Evolutionary conservation across 2,797 vertebrate genomes (phyloP), one percentile per base, ranked within the genome.

Genomic region (Vespertilio murinus): DNA sequence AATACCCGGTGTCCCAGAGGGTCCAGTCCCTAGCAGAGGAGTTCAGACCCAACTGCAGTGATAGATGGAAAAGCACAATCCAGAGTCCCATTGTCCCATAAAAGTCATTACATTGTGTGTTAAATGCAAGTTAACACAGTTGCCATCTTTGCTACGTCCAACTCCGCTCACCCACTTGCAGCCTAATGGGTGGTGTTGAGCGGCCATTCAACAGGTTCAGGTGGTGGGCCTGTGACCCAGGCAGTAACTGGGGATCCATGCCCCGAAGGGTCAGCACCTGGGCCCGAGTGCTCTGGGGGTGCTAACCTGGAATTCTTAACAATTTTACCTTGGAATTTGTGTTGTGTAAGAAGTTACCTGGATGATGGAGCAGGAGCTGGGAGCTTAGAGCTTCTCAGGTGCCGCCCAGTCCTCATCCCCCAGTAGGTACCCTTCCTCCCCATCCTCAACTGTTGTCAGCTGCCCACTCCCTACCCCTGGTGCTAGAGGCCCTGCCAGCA

Each of bases 371-470:
- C 9, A 22, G 12, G 28, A 0, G 0, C 74, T 52, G 54, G 12
- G 17, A 2, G 4, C 56, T 25, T n/a, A 12, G 11, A 77, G 16
- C 0, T 0, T 28, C 14, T n/a, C 38, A 17, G 16, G 12, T 38
- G 40, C 9, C 3, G 8, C 25, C 59, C 18, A 40, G 28, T n/a
- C 14, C 12, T 16, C 10, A 20, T 2, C 23, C n/a, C 10, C 7
- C 6, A 18, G 12, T 6, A 14, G 18, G 11, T 3, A 54, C 17
- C 9, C 13, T 38, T 28, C 14, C 14, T n/a, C 16, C 20, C 33
- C 20, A 49, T 33, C 35, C 22, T 13, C 33, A 17, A 6, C 20
- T 28, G 11, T 42, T 64, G 22, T 70, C n/a, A 70, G 67, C 38
- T 79, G 56, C 23, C 28, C 7, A 0, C 30, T 33, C 28, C n/a